Evolutionary conservation across 1,140 invertebrate genomes (phyloP).

Genomic region (Trichonephila clavata): DNA sequence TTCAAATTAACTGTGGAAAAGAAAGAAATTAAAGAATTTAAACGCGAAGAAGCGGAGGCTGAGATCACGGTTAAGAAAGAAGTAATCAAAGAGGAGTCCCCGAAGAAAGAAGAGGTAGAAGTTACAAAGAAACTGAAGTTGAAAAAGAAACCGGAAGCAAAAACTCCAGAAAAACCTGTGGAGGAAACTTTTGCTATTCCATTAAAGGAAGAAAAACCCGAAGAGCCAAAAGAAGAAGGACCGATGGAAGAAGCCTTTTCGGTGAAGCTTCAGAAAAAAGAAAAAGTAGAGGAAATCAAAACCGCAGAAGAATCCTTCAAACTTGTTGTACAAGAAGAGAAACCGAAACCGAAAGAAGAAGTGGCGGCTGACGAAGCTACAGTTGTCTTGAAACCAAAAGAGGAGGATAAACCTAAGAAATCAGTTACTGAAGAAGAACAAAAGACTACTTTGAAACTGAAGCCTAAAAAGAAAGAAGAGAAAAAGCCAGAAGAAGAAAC

Average conservation of each 20-base stretch:
- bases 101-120: conserved; percentile 82
- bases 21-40: conserved; percentile 82
- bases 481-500: background rate
- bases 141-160: conserved; percentile 73
- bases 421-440: conserved; percentile 45
- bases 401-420: conserved; percentile 56
- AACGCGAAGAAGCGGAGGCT: conserved; percentile 81
- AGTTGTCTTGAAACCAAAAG: conserved; percentile 65
- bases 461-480: conserved; percentile 49
- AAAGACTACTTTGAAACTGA: conserved; percentile 57
- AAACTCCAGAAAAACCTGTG: conserved; percentile 70
- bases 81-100: conserved; percentile 85
- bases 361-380: conserved; percentile 62
- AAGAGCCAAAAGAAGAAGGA: conserved; percentile 78
- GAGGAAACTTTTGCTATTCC: conserved; percentile 78
- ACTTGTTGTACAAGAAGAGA: conserved; percentile 54
- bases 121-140: conserved; percentile 76
- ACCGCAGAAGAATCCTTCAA: conserved; percentile 55
- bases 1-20: conserved; percentile 15
- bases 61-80: conserved; percentile 87
- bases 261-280: conserved; percentile 79
- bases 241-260: conserved; percentile 77
- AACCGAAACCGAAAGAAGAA: conserved; percentile 67
- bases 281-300: conserved; percentile 79
- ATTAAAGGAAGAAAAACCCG: conserved; percentile 81